Conservation (phyloP, 2,888 invertebrate genomes). For the Agonopterix alstromeriana region DNA sequence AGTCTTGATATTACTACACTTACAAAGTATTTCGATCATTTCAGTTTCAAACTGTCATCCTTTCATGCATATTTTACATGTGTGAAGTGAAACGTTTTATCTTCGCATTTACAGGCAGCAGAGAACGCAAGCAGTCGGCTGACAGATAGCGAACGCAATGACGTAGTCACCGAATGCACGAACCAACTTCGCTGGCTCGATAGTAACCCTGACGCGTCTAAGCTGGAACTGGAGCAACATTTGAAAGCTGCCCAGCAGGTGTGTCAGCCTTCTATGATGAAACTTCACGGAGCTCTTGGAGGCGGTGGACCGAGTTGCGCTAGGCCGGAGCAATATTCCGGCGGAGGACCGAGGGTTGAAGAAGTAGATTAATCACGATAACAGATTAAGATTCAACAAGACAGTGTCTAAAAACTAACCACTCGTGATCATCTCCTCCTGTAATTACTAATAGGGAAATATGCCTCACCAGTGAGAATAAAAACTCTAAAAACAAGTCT, state of each 20-base stretch:
- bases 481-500: no score
- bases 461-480: no score
- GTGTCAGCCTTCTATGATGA: conserved; percentile 89
- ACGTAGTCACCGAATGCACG: conserved; percentile 81
- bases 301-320: conserved; percentile 47
- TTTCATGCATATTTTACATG: background rate
- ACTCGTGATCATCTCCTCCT: no score
- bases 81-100: background rate
- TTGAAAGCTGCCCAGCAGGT: conserved; percentile 84
- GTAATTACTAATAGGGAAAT: no score
- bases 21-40: no score
- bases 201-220: conserved; percentile 84
- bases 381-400: no score
- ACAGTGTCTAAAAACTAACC: no score
- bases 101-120: conserved; percentile 64
- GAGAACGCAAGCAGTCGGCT: conserved; percentile 83
- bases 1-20: no score
- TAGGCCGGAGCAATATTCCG: conserved; percentile 30
- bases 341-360: conserved; percentile 80
- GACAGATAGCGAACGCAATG: conserved; percentile 81
- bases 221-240: conserved; percentile 86
- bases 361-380: conserved; percentile 59
- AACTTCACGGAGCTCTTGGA: conserved; percentile 81
- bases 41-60: no score
- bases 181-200: conserved; percentile 89